Evolutionary conservation across 2,888 invertebrate genomes (phyloP).

Genomic region (Flabesymbios commensalis): DNA sequence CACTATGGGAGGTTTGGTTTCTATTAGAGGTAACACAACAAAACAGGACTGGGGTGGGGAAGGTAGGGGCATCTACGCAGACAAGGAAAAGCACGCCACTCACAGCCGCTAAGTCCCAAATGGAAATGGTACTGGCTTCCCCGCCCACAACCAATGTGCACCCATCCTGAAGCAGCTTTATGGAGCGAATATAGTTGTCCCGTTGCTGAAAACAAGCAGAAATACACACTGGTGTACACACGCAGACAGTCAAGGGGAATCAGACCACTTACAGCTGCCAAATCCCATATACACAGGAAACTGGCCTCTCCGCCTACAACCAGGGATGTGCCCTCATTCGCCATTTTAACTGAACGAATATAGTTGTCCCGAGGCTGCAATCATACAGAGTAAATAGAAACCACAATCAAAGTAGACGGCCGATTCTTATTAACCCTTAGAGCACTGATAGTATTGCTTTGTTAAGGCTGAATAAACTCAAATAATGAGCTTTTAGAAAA

Average conservation of each 20-base stretch:
- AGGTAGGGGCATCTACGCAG: neutral
- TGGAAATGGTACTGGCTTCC: slow-evolving; percentile 91
- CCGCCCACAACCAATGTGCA: slow-evolving; percentile 94
- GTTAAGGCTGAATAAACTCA: too few relatives aligned
- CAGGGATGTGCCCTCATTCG: slow-evolving; percentile 87
- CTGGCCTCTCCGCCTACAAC: slow-evolving; percentile 97
- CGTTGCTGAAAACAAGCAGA: slow-evolving; percentile 71
- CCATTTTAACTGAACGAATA: slow-evolving; percentile 90
- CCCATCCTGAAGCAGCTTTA: slow-evolving; percentile 89
- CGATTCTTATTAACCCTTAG: too few relatives aligned
- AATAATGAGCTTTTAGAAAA: too few relatives aligned
- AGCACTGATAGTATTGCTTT: too few relatives aligned
- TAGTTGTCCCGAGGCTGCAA: slow-evolving; percentile 91
- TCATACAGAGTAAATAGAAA: too few relatives aligned
- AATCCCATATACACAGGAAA: slow-evolving; percentile 93
- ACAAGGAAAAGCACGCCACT: slow-evolving; percentile 36
- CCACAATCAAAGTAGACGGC: neutral
- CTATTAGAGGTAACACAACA: too few relatives aligned
- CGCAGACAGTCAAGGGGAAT: neutral
- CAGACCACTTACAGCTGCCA: slow-evolving; percentile 69
- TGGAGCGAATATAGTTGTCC: slow-evolving; percentile 95
- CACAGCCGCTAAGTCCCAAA: slow-evolving; percentile 88
- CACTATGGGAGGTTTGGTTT: too few relatives aligned
- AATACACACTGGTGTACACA: neutral
- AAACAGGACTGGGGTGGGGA: too few relatives aligned